phyloP scores from a whole-genome alignment of 2,797 vertebrate genomes.

The Ateles fusciceps region DNA sequence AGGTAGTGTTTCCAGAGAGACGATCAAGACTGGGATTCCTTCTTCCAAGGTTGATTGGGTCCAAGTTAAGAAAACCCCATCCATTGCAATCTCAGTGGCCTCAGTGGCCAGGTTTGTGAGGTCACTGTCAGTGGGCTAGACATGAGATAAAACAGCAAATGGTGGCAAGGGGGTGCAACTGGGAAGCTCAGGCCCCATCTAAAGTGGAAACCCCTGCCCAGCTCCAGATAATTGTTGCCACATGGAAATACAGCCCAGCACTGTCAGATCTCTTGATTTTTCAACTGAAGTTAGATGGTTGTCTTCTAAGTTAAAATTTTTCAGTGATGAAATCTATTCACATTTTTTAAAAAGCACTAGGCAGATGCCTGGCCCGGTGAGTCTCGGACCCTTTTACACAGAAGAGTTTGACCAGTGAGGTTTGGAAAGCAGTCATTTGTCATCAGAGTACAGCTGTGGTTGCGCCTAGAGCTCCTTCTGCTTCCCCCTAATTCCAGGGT shows the following conservation, averaged over 20 bases:
- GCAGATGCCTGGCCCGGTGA: background rate
- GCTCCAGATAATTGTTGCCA: background rate
- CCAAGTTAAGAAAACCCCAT: background rate
- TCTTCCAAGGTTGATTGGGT: background rate
- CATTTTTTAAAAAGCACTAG: background rate
- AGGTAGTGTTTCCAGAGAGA: background rate
- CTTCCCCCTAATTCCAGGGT: background rate
- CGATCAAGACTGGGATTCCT: background rate
- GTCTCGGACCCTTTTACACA: background rate
- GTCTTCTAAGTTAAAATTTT: background rate
- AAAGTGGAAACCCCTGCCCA: fast-evolving
- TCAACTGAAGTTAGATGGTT: background rate
- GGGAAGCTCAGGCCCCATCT: background rate
- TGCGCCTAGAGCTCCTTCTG: fast-evolving
- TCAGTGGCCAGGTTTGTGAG: fast-evolving
- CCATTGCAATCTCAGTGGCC: background rate
- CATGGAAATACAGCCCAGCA: fast-evolving
- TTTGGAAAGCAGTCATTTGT: background rate
- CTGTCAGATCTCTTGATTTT: background rate
- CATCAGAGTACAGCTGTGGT: fast-evolving
- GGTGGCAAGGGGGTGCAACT: fast-evolving
- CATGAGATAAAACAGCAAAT: too few species aligned
- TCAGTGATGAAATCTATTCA: background rate
- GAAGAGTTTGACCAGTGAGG: background rate
- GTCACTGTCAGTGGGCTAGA: background rate